phyloP scores from a whole-genome alignment of 2,888 invertebrate species.

The Habrosyne pyritoides region DNA sequence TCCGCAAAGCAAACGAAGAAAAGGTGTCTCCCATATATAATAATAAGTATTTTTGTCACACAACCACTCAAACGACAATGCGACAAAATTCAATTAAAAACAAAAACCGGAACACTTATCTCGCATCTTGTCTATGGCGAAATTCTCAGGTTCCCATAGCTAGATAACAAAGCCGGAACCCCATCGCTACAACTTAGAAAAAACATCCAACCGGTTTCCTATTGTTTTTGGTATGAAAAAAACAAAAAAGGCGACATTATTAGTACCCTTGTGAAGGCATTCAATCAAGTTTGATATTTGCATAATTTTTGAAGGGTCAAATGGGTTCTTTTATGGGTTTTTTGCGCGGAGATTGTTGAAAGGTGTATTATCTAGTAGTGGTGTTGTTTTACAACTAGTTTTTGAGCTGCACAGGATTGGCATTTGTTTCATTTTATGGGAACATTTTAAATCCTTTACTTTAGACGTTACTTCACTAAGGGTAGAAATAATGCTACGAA shows the following conservation, averaged over 20 bases:
- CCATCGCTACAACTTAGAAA: slow-evolving; percentile 28
- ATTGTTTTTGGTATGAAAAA: slow-evolving; percentile 38
- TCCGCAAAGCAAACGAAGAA: too few relatives aligned
- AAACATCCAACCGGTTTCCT: slow-evolving; percentile 25
- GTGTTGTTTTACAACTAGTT: slow-evolving; percentile 31
- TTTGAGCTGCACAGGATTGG: slow-evolving; percentile 1
- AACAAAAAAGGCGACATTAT: slow-evolving; percentile 53
- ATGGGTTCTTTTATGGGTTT: slow-evolving; percentile 42
- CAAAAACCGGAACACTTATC: slow-evolving; percentile 42
- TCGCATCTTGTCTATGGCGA: slow-evolving; percentile 40
- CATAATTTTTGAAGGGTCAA: slow-evolving; percentile 59
- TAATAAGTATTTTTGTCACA: not conserved
- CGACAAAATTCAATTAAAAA: slow-evolving; percentile 20
- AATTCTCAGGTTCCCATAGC: slow-evolving; percentile 46
- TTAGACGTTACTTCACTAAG: too few relatives aligned
- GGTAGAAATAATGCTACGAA: too few relatives aligned
- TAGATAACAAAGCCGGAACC: slow-evolving; percentile 44
- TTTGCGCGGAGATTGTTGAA: slow-evolving; percentile 41
- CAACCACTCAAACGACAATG: not conserved
- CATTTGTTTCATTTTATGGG: not conserved
- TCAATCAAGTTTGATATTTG: slow-evolving; percentile 45
- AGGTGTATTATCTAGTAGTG: slow-evolving; percentile 23
- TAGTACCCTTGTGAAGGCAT: slow-evolving; percentile 54
- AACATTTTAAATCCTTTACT: too few relatives aligned
- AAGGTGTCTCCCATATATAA: too few relatives aligned